Percentiles rank a stretch among this genome's conserved stretches.
These are phyloP conservation scores for Idaea aversata DNA, from an alignment of 2,888 invertebrate species.

Conservation along the genomic window DNA sequence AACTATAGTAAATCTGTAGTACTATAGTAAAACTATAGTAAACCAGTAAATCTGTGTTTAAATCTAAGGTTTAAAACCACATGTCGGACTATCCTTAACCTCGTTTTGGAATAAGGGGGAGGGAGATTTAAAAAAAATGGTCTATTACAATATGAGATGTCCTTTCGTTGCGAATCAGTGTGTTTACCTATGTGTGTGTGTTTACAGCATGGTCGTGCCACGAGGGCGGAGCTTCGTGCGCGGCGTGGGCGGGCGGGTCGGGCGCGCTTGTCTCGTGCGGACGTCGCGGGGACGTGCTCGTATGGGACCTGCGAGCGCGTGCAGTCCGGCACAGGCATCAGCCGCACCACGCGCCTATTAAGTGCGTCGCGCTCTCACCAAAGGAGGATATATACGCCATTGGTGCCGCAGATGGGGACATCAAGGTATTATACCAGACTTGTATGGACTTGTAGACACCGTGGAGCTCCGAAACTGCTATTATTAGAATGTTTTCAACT, in stretches of 20 bases:
- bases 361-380: conserved; percentile 96
- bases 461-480: too few relatives aligned
- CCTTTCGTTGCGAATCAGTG: too few relatives aligned
- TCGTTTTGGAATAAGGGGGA: too few relatives aligned
- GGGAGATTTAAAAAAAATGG: too few relatives aligned
- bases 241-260: conserved; percentile 95
- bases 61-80: too few relatives aligned
- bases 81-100: too few relatives aligned
- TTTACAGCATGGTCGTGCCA: conserved; percentile 93
- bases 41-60: too few relatives aligned
- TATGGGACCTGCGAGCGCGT: conserved; percentile 96
- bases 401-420: conserved; percentile 95
- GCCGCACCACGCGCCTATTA: conserved; percentile 97
- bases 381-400: conserved; percentile 98
- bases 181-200: conserved; percentile 10
- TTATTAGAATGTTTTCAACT: too few relatives aligned
- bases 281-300: conserved; percentile 97
- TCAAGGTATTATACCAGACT: conserved; percentile 84
- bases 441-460: too few relatives aligned
- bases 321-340: conserved; percentile 89
- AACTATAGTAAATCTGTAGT: too few relatives aligned
- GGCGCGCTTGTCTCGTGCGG: conserved; percentile 97
- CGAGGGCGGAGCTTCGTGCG: conserved; percentile 94
- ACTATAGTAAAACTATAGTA: too few relatives aligned
- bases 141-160: too few relatives aligned